Evolutionary conservation across 2,113 vertebrate genomes (phyloP).

Genomic region (Phrynosoma blainvillii): DNA sequence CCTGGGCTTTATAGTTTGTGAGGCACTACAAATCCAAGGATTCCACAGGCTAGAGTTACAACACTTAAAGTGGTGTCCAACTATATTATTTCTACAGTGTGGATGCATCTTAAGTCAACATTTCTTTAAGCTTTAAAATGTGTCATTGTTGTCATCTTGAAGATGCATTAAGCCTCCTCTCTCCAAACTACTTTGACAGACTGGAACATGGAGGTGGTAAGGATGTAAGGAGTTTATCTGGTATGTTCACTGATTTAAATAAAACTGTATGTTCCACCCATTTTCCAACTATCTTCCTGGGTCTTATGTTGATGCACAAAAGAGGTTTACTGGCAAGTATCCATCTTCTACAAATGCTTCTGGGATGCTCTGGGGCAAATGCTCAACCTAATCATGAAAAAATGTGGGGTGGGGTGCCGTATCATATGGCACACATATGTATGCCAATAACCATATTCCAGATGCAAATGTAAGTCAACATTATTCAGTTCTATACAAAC

Average conservation of each 20-base stretch:
- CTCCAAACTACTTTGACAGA: too few species aligned
- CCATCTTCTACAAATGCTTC: slow-evolving; percentile 22
- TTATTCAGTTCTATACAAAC: slow-evolving; percentile 29
- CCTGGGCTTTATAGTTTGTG: too few species aligned
- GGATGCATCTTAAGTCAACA: too few species aligned
- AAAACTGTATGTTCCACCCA: background rate
- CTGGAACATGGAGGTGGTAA: too few species aligned
- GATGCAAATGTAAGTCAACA: slow-evolving; percentile 29
- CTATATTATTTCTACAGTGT: too few species aligned
- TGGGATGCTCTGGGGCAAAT: slow-evolving; percentile 48
- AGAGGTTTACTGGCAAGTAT: background rate
- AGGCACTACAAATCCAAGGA: too few species aligned
- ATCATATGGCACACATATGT: background rate
- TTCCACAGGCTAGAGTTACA: too few species aligned
- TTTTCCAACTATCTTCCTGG: background rate
- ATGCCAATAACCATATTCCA: slow-evolving; percentile 40
- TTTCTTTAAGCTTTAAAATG: too few species aligned
- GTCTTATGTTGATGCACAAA: background rate
- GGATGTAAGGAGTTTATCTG: too few species aligned
- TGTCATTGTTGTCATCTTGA: too few species aligned
- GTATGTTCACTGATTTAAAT: background rate
- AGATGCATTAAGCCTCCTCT: too few species aligned
- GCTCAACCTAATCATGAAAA: slow-evolving; percentile 43
- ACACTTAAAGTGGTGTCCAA: too few species aligned
- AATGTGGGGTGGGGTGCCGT: background rate